Conservation (phyloP, 2,113 vertebrate genomes). For the Mormyrus iriodes region DNA sequence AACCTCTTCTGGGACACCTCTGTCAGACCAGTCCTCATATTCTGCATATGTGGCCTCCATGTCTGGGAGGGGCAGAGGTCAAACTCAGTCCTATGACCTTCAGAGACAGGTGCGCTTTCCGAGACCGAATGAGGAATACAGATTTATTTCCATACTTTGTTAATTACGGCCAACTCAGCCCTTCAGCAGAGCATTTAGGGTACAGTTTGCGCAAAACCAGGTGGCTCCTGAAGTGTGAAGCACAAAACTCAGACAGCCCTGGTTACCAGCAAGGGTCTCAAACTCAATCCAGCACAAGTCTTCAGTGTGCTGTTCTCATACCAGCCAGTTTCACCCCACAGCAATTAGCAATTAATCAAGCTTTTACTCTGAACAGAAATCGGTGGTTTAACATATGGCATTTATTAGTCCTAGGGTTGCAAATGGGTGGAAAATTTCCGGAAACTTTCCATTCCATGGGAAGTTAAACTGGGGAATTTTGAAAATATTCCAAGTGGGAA, state of each 20-base stretch:
- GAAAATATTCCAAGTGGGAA: background rate
- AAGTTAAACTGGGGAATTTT: background rate
- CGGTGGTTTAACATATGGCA: background rate
- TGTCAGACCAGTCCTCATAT: slow-evolving; percentile 88
- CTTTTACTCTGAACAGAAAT: background rate
- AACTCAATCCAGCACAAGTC: background rate
- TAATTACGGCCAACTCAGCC: background rate
- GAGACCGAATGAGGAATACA: background rate
- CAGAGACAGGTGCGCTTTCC: background rate
- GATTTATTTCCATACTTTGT: background rate
- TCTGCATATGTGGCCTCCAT: slow-evolving; percentile 87
- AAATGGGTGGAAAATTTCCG: background rate
- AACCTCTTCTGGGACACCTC: slow-evolving; percentile 64
- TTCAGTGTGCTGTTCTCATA: background rate
- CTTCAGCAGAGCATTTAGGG: background rate
- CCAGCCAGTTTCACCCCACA: background rate
- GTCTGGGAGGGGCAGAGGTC: slow-evolving; percentile 54
- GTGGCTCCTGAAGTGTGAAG: background rate
- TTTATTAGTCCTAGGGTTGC: background rate
- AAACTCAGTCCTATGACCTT: background rate
- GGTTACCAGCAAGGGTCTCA: background rate
- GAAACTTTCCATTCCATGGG: background rate
- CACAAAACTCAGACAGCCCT: background rate
- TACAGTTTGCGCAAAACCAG: background rate
- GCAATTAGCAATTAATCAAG: too few species aligned